These are phyloP conservation scores for Epsilonema sp. DNA, from an alignment of 2,888 invertebrate genomes.

Conservation along the genomic window DNA sequence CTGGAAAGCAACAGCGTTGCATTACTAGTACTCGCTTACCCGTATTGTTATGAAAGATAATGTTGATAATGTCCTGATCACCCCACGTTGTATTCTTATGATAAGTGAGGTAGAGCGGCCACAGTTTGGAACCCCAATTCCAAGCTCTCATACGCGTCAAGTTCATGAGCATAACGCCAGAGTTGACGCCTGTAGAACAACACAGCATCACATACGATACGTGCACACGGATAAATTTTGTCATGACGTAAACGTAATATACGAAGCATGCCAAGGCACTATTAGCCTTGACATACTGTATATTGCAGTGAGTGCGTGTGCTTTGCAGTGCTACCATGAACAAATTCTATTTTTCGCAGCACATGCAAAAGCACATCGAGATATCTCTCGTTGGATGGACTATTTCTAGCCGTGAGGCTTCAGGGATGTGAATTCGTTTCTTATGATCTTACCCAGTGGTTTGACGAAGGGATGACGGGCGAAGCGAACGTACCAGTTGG, in stretches of 20 bases:
- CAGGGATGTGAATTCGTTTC: too few relatives aligned
- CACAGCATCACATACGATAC: background rate
- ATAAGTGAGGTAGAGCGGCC: conserved; percentile 63
- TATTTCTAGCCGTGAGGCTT: too few relatives aligned
- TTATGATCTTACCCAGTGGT: conserved; percentile 47
- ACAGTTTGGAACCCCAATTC: conserved; percentile 61
- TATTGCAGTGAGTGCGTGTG: too few relatives aligned
- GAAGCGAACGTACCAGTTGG: conserved; percentile 81
- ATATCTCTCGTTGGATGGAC: too few relatives aligned
- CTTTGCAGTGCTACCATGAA: too few relatives aligned
- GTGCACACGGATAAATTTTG: background rate
- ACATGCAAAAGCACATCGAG: too few relatives aligned
- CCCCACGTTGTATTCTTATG: conserved; percentile 75
- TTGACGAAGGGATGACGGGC: conserved; percentile 86
- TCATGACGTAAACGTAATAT: too few relatives aligned
- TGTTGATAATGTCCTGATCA: conserved; percentile 87
- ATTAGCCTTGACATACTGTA: too few relatives aligned
- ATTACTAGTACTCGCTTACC: too few relatives aligned
- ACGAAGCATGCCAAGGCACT: too few relatives aligned
- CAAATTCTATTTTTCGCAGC: too few relatives aligned
- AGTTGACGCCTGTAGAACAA: conserved; percentile 54
- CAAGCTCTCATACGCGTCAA: conserved; percentile 67
- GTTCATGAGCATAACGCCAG: conserved; percentile 94
- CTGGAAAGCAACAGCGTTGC: too few relatives aligned
- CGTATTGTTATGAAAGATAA: conserved; percentile 64